These are phyloP conservation scores for Acanthaster planci DNA, from an alignment of 35 echinoderm and acorn worm species.

Conservation along the genomic window DNA sequence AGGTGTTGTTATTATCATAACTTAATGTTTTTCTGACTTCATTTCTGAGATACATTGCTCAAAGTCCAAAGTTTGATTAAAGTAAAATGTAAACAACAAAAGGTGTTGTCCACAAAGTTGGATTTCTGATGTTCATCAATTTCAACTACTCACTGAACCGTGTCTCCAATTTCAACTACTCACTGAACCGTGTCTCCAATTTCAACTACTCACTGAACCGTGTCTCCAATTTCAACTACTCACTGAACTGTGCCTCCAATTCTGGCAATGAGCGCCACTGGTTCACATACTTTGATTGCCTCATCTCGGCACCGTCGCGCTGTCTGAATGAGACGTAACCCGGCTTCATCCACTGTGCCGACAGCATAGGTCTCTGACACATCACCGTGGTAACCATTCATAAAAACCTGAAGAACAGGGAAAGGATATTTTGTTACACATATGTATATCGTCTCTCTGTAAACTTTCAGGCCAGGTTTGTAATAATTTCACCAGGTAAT, in stretches of 20 bases:
- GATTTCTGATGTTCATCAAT: not conserved
- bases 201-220: conserved; percentile 72
- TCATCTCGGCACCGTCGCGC: conserved; percentile 84
- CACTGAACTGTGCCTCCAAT: conserved; percentile 83
- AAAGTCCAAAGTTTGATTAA: no score
- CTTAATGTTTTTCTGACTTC: no score
- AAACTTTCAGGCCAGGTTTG: no score
- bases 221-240: conserved; percentile 83
- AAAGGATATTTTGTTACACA: no score
- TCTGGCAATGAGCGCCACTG: conserved; percentile 40
- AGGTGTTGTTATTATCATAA: no score
- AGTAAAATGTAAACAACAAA: no score
- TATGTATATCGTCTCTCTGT: no score
- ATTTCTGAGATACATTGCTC: no score
- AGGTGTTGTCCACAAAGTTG: no score
- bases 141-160: not conserved
- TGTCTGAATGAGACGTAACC: conserved; percentile 54
- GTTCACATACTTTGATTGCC: conserved; percentile 78
- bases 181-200: conserved; percentile 66
- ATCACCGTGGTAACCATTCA: conserved; percentile 88
- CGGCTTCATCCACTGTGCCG: conserved; percentile 81
- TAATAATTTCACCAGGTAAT: no score
- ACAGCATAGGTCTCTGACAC: conserved; percentile 86
- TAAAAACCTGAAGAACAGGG: conserved; percentile 45
- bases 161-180: not conserved